Evolutionary conservation across 2,113 vertebrate species (phyloP).

Genomic region (Microcebus griseorufus): DNA sequence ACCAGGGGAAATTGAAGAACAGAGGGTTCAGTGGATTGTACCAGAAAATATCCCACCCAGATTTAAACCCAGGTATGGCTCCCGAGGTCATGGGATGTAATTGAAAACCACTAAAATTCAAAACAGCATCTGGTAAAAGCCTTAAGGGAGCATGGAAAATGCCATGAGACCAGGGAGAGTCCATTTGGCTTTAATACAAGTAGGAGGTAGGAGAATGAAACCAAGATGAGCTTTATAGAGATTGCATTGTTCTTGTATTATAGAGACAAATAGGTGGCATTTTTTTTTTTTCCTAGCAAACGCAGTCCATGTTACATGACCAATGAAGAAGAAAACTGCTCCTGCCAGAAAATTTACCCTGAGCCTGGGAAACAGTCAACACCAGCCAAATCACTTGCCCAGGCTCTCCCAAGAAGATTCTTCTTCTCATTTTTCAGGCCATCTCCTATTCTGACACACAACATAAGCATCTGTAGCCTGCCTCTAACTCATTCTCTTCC

Average conservation of each 20-base stretch:
- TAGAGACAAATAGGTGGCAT: rapidly evolving
- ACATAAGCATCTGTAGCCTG: neutral
- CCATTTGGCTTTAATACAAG: neutral
- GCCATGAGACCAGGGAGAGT: neutral
- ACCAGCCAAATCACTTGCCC: neutral
- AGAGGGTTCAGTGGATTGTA: neutral
- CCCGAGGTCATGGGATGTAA: neutral
- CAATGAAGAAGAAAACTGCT: neutral
- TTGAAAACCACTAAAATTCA: neutral
- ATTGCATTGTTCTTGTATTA: neutral
- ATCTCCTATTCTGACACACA: neutral
- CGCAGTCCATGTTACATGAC: neutral
- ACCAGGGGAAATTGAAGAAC: neutral
- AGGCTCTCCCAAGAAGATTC: rapidly evolving
- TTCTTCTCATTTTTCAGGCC: neutral
- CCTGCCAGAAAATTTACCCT: neutral
- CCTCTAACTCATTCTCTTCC: neutral
- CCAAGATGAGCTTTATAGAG: neutral
- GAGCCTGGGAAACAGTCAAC: neutral
- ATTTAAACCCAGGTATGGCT: neutral
- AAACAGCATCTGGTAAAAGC: neutral
- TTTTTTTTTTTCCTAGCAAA: neutral
- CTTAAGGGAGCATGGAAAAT: neutral
- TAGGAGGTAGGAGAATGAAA: neutral
- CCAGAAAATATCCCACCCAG: neutral